Percentiles rank a stretch among this genome's conserved stretches.
Evolutionary conservation across 2,797 vertebrate species (phyloP).

Genomic region (Hydrolagus colliei): DNA sequence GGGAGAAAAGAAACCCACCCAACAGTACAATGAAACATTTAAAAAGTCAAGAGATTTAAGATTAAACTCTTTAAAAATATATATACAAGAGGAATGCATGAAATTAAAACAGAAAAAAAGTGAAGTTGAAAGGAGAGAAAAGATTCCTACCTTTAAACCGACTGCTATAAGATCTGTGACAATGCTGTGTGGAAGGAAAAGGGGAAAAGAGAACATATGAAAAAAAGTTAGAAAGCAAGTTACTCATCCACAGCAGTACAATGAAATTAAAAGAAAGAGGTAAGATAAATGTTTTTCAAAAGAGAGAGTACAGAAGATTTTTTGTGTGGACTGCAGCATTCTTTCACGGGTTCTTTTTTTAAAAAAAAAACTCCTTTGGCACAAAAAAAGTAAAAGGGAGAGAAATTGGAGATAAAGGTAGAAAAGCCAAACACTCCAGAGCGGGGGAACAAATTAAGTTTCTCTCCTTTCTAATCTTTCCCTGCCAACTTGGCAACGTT

Average conservation of each 20-base stretch:
- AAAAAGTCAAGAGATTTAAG: conserved; percentile 21
- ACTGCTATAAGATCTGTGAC: conserved; percentile 52
- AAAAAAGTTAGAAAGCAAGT: conserved; percentile 50
- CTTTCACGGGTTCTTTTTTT: background rate
- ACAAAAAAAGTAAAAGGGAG: background rate
- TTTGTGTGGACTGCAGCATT: background rate
- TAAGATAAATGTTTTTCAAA: conserved; percentile 18
- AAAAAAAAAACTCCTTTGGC: background rate
- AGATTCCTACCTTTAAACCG: conserved; percentile 53
- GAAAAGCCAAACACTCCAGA: background rate
- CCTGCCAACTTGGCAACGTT: background rate
- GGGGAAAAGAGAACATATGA: conserved; percentile 46
- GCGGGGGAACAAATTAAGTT: background rate
- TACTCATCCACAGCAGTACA: conserved; percentile 45
- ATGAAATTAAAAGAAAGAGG: conserved; percentile 37
- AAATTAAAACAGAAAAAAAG: conserved; percentile 22
- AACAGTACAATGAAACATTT: conserved; percentile 22
- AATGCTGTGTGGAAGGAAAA: conserved; percentile 50
- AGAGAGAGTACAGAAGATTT: conserved; percentile 17
- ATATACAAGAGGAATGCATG: conserved; percentile 20
- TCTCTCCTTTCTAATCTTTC: background rate
- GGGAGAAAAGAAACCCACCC: background rate
- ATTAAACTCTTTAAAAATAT: conserved; percentile 11
- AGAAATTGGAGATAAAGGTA: background rate
- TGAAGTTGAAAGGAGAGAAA: conserved; percentile 42